Conservation (phyloP, 2,888 invertebrate genomes). For the Ypsolopha scabrella region DNA sequence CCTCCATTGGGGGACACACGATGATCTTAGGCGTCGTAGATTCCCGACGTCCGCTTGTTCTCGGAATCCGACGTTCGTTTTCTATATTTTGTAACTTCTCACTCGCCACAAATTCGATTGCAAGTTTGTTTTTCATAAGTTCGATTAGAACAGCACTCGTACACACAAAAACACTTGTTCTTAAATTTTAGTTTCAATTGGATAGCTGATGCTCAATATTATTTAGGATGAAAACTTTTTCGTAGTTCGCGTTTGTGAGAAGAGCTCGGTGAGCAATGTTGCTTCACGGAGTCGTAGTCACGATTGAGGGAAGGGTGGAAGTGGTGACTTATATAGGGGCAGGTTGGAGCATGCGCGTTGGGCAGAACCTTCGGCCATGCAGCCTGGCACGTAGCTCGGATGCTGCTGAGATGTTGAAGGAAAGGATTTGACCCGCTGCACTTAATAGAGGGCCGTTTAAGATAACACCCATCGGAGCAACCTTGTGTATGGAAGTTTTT, state of each 20-base stretch:
- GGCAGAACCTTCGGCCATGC: neutral
- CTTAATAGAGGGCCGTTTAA: neutral
- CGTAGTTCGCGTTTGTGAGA: slow-evolving; percentile 21
- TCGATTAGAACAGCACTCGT: slow-evolving; percentile 23
- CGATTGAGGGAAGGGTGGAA: slow-evolving; percentile 24
- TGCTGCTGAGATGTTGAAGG: neutral
- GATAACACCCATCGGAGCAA: neutral
- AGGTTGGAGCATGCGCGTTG: slow-evolving; percentile 39
- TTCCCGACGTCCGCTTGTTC: slow-evolving; percentile 31
- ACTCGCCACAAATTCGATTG: slow-evolving; percentile 38
- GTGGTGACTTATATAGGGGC: slow-evolving; percentile 30
- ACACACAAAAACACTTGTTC: slow-evolving; percentile 15
- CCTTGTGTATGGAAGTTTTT: too few species aligned
- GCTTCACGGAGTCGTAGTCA: slow-evolving; percentile 30
- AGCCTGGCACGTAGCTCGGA: neutral
- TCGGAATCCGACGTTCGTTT: slow-evolving; percentile 26
- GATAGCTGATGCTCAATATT: slow-evolving; percentile 13
- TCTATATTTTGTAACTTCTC: slow-evolving; percentile 43
- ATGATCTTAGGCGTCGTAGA: slow-evolving; percentile 57
- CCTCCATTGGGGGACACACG: slow-evolving; percentile 60
- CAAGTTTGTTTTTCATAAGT: slow-evolving; percentile 55
- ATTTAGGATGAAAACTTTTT: slow-evolving; percentile 41
- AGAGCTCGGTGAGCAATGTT: slow-evolving; percentile 22
- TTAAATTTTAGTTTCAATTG: slow-evolving; percentile 14
- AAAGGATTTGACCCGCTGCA: neutral